phyloP scores from a whole-genome alignment of 92 coral and sea anemone species.

The Umimayanthus kanabou region DNA sequence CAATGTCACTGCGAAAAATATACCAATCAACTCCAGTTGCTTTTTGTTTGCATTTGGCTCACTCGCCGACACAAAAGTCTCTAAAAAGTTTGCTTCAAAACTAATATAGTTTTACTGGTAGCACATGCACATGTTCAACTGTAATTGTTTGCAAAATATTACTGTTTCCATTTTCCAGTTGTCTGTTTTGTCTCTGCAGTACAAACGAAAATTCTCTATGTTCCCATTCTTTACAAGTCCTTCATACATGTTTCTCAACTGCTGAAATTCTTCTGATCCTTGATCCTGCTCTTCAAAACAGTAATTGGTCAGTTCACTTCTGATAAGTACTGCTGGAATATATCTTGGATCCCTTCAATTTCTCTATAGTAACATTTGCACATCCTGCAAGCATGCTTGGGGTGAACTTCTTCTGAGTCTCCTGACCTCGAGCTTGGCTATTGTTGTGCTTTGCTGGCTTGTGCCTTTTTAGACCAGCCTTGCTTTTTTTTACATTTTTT shows the following conservation, averaged over 20 bases:
- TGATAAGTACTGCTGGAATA: neutral
- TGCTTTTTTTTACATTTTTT: conserved; percentile 55
- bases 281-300: conserved; percentile 32
- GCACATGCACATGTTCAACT: neutral
- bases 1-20: neutral
- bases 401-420: too few relatives aligned
- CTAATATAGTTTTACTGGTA: too few relatives aligned
- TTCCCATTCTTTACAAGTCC: conserved; percentile 47
- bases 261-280: conserved; percentile 40
- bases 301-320: conserved; percentile 5
- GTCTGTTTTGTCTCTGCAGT: too few relatives aligned
- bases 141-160: conserved; percentile 14
- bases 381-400: conserved; percentile 20
- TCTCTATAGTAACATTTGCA: conserved; percentile 32
- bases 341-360: conserved; percentile 43
- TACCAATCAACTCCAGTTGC: too few relatives aligned
- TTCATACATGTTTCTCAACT: conserved; percentile 36
- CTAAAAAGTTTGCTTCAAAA: too few relatives aligned
- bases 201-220: conserved; percentile 25
- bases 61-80: too few relatives aligned
- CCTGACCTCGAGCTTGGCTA: neutral
- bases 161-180: neutral
- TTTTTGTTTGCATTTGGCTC: too few relatives aligned
- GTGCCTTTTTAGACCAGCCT: conserved; percentile 48
- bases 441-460: conserved; percentile 47